phyloP scores from a whole-genome alignment of 2,113 vertebrate genomes.

The Diadophis punctatus region DNA sequence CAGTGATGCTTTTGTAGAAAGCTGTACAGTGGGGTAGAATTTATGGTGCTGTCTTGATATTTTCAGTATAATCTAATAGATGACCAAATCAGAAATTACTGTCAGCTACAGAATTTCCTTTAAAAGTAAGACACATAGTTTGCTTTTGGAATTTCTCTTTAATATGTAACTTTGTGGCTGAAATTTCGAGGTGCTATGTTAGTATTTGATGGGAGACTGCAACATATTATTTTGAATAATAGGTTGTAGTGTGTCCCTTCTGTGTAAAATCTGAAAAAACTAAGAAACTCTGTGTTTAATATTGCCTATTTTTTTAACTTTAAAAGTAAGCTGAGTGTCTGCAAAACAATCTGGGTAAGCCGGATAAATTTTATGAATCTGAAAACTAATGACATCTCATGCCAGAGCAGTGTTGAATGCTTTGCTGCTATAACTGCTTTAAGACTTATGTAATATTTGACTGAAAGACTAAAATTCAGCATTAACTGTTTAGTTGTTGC shows the following conservation, averaged over 20 bases:
- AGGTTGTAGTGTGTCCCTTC: background rate
- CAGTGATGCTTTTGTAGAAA: background rate
- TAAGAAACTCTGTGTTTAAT: background rate
- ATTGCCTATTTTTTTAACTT: background rate
- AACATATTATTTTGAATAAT: background rate
- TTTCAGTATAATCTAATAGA: background rate
- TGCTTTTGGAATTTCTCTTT: background rate
- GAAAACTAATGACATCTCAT: background rate
- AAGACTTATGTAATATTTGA: background rate
- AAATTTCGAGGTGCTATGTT: background rate
- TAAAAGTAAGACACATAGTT: background rate
- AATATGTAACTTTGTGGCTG: background rate
- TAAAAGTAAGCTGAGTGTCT: background rate
- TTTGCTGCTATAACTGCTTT: background rate
- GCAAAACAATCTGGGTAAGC: background rate
- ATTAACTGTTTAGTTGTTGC: background rate
- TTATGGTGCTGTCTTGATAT: background rate
- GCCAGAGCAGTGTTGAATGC: background rate
- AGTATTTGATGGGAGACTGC: background rate
- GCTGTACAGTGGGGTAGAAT: background rate
- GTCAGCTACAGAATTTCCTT: background rate
- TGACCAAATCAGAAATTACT: background rate
- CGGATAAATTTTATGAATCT: background rate
- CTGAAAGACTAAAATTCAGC: background rate
- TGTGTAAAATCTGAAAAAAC: background rate